Evolutionary conservation across 1,140 invertebrate genomes (phyloP), one percentile per base, ranked within the genome.

Genomic region (Polyergus mexicanus): DNA sequence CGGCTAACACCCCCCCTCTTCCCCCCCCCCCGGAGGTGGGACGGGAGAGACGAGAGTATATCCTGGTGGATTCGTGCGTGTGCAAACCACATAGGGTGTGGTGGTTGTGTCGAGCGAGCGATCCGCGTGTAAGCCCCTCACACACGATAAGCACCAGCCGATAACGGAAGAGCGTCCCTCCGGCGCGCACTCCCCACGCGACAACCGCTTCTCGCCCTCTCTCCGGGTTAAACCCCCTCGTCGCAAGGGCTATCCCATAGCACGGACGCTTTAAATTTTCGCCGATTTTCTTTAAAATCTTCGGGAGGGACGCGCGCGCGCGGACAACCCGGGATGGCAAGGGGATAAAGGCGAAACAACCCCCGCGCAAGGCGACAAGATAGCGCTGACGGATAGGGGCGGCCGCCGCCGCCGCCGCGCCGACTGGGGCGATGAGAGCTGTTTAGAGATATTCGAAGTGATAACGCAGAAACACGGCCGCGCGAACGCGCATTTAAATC

Each of bases 221-320:
- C n/a, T 3, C 28, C 60, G 72, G 75, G 25, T 84, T 81, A 81
- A 28, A 72, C 66, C 66, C 66, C 78, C 68, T 44, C 38, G 54
- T 58, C 68, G 35, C 68, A 63, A 22, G 62, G 65, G 38, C 56
- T 41, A 56, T 41, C 78, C 78, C 22, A 32, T 4, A 35, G 35
- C 74, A 10, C 83, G 32, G 84, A 63, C 77, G 93, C 92, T 94
- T 93, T 94, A 94, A 94, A 94, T 94, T 95, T 95, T 92, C 93
- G 86, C 85, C 87, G 89, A 92, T 94, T 95, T 95, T 94, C 93
- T 95, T 94, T 92, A 95, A 95, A 95, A 94, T 94, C 90, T 89
- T 87, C 63, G 54, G 68, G 66, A 86, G 69, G 65, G 84, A 86
- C 56, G 38, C 60, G 65, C 51, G 13, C 35, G 38, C 60, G 60